These are phyloP conservation scores for Spodoptera littoralis DNA, from an alignment of 2,888 invertebrate species.

Conservation along the genomic window DNA sequence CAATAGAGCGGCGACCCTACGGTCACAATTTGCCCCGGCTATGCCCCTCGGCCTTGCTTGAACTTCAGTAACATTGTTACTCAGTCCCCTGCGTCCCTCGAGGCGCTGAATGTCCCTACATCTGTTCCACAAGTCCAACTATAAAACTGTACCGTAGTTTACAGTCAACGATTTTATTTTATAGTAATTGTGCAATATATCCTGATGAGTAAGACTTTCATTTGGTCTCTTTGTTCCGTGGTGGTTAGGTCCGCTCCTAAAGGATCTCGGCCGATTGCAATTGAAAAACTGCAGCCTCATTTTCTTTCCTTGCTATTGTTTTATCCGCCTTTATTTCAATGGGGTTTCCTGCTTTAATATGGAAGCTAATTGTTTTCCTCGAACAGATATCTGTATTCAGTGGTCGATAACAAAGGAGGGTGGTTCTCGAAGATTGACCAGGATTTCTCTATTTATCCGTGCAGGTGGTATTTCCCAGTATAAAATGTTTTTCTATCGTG, in stretches of 20 bases:
- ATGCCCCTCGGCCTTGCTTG: slow-evolving; percentile 81
- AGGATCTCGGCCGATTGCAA: slow-evolving; percentile 68
- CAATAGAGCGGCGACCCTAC: slow-evolving; percentile 81
- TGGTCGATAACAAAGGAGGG: slow-evolving; percentile 54
- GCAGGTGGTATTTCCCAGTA: slow-evolving; percentile 81
- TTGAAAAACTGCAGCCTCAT: slow-evolving; percentile 74
- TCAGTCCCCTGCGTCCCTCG: slow-evolving; percentile 79
- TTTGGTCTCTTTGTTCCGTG: slow-evolving; percentile 70
- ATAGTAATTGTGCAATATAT: slow-evolving; percentile 80
- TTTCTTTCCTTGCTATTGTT: slow-evolving; percentile 70
- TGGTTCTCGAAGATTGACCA: slow-evolving; percentile 56
- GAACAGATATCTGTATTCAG: slow-evolving; percentile 63
- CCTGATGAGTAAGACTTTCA: slow-evolving; percentile 71
- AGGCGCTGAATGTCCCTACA: slow-evolving; percentile 81
- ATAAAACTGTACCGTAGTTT: slow-evolving; percentile 79
- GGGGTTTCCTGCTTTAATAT: slow-evolving; percentile 65
- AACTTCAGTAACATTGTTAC: slow-evolving; percentile 85
- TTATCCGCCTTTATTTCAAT: slow-evolving; percentile 65
- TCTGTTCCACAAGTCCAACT: slow-evolving; percentile 80
- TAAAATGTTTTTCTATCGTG: slow-evolving; percentile 80
- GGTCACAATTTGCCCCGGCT: slow-evolving; percentile 81
- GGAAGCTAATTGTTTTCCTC: slow-evolving; percentile 66
- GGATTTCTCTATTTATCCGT: slow-evolving; percentile 74
- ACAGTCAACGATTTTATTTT: slow-evolving; percentile 81
- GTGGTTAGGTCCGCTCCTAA: slow-evolving; percentile 61